Percentiles rank a stretch among this genome's conserved stretches.
Evolutionary conservation across 2,888 invertebrate genomes (phyloP).

Genomic region (Ptychoptera albimana): DNA sequence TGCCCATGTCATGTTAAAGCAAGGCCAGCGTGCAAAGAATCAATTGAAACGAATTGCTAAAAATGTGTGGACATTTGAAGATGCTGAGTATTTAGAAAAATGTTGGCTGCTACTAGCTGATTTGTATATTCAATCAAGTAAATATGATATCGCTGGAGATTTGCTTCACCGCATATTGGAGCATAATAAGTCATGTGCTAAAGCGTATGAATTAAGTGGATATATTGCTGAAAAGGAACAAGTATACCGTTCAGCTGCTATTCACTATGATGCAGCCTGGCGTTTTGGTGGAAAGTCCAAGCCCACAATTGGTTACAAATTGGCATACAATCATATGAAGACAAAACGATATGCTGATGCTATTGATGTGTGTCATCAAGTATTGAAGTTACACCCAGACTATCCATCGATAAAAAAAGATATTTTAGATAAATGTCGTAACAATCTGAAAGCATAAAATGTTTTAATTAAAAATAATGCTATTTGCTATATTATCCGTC

Average conservation of each 20-base stretch:
- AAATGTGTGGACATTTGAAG: slow-evolving; percentile 82
- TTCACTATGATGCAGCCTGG: slow-evolving; percentile 74
- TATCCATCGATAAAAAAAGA: slow-evolving; percentile 87
- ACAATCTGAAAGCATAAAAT: slow-evolving; percentile 49
- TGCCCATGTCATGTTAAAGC: slow-evolving; percentile 66
- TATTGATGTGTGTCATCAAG: slow-evolving; percentile 76
- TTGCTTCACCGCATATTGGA: slow-evolving; percentile 59
- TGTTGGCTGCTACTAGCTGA: slow-evolving; percentile 93
- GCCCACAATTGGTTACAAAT: slow-evolving; percentile 77
- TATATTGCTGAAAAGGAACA: slow-evolving; percentile 85
- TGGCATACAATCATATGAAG: slow-evolving; percentile 84
- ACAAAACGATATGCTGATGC: slow-evolving; percentile 79
- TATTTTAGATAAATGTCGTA: slow-evolving; percentile 77
- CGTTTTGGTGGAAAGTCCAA: slow-evolving; percentile 64
- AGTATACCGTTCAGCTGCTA: slow-evolving; percentile 68
- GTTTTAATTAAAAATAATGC: not conserved
- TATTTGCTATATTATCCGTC: too few species aligned
- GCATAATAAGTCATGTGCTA: slow-evolving; percentile 75
- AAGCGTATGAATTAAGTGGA: slow-evolving; percentile 75
- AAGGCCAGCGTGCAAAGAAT: slow-evolving; percentile 79
- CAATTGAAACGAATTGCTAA: slow-evolving; percentile 80
- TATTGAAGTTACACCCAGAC: slow-evolving; percentile 65
- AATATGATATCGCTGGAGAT: slow-evolving; percentile 75
- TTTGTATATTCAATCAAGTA: slow-evolving; percentile 65
- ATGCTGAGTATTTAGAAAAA: slow-evolving; percentile 88